These are phyloP conservation scores for Idris sp. DNA, from an alignment of 1,140 invertebrate species.

Conservation along the genomic window DNA sequence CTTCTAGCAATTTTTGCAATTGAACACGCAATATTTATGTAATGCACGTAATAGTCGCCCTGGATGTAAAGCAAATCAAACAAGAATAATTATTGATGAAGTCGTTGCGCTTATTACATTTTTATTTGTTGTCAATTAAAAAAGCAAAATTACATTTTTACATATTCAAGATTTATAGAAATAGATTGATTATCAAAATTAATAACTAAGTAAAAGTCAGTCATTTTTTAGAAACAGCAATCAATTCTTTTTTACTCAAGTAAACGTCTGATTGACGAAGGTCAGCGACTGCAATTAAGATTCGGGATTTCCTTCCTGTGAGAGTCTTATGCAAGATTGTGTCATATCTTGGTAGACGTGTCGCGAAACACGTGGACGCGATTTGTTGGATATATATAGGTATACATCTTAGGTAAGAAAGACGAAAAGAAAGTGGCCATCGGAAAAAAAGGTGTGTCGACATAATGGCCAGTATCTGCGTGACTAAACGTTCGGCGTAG, in stretches of 20 bases:
- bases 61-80: constrained; percentile 35
- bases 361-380: constrained; percentile 65
- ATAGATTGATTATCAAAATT: too few species aligned
- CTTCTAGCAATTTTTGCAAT: constrained; percentile 31
- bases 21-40: constrained; percentile 61
- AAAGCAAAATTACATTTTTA: too few species aligned
- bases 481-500: constrained; percentile 59
- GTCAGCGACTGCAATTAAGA: constrained; percentile 6
- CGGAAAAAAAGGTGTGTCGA: constrained; percentile 66
- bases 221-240: too few species aligned
- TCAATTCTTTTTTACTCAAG: too few species aligned
- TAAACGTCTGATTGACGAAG: too few species aligned
- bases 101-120: constrained; percentile 17
- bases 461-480: constrained; percentile 57
- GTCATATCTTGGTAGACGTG: constrained; percentile 59
- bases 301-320: constrained; percentile 22
- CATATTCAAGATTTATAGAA: too few species aligned
- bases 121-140: too few species aligned
- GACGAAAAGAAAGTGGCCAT: constrained; percentile 70
- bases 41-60: constrained; percentile 37
- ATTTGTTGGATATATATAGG: too few species aligned
- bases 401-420: constrained; percentile 68
- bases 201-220: too few species aligned
- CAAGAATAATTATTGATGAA: constrained; percentile 18
- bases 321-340: constrained; percentile 42